Percentiles rank a stretch among this genome's conserved stretches.
These are phyloP conservation scores for Trachelipus rathkii DNA, from an alignment of 1,140 invertebrate genomes.

Conservation along the genomic window DNA sequence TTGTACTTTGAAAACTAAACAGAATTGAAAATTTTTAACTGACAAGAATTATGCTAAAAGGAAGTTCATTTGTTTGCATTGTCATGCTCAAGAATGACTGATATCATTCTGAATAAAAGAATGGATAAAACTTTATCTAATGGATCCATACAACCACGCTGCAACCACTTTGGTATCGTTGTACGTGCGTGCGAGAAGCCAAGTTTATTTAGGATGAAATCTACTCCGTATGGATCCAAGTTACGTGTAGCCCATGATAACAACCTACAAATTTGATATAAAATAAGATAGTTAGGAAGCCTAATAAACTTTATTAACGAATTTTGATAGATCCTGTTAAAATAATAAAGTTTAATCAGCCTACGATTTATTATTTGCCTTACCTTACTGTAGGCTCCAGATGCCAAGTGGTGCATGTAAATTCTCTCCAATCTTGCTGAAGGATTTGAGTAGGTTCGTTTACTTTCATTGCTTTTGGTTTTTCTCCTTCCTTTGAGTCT, in stretches of 20 bases:
- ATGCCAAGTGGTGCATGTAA: constrained; percentile 94
- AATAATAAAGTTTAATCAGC: no score
- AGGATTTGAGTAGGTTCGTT: constrained; percentile 51
- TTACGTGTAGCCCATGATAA: constrained; percentile 93
- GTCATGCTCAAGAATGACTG: constrained; percentile 46
- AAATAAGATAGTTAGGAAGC: background rate
- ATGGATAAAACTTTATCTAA: constrained; percentile 71
- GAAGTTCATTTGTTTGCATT: constrained; percentile 28
- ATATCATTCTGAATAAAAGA: constrained; percentile 52
- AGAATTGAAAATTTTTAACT: no score
- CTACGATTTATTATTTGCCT: no score
- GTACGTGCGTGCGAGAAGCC: constrained; percentile 94
- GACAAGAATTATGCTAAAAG: no score
- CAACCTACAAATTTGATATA: constrained; percentile 56
- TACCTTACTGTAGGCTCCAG: constrained; percentile 90
- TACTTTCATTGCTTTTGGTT: constrained; percentile 45
- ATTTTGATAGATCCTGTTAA: no score
- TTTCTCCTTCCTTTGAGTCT: constrained; percentile 31
- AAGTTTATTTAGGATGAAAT: constrained; percentile 93
- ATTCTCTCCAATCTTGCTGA: constrained; percentile 84
- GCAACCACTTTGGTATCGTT: constrained; percentile 98
- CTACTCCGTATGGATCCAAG: constrained; percentile 94
- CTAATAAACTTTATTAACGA: no score
- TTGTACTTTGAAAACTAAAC: no score
- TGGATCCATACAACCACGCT: constrained; percentile 94